Evolutionary conservation across 2,888 invertebrate genomes (phyloP), one percentile per base, ranked within the genome.

Genomic region (Lamproptera curius): DNA sequence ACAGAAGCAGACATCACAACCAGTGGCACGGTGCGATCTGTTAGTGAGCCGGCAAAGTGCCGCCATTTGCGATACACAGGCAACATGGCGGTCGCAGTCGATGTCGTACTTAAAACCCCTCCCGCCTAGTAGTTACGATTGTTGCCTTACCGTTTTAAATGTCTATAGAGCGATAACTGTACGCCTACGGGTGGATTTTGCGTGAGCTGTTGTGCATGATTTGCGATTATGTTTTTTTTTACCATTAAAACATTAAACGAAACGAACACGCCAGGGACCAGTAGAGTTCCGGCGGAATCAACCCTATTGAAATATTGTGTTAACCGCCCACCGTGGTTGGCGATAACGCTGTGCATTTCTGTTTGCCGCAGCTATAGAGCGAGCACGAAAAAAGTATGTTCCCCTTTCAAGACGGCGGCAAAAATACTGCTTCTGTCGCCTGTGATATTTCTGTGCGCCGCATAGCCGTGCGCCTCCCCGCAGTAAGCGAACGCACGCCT

Each of bases 391-490:
- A 91, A 91, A 90, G 89, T 87, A 80, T 91, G 91, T 90, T 91
- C 91, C 85, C 91, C 92, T 89, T 91, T 92, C 91, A 92, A 92
- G 91, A 91, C 91, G 88, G 91, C 92, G 83, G 90, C 92, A 88
- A 91, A 91, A 91, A 90, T 92, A 85, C 90, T 92, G 83, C 90
- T 92, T 86, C 89, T 92, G 89, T 91, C 92, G 89, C 92, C 92
- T 82, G 91, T 92, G 90, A 91, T 92, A 89, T 92, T 92, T 91
- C 91, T 92, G 86, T 92, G 90, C 89, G 92, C 92, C 80, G 92
- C 92, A 80, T 92, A 88, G 81, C 58, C 65, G 61, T 57, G 52
- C 26, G 51, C 53, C 4, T 46, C 58, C 46, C 58, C 68, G 72
- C 79, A 76, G 85, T 86, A 86, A 87, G 87, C 78, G 77, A 67